Evolutionary conservation across 2,888 invertebrate genomes (phyloP), one percentile per base, ranked within the genome.

Genomic region (Spicauda simplicius): DNA sequence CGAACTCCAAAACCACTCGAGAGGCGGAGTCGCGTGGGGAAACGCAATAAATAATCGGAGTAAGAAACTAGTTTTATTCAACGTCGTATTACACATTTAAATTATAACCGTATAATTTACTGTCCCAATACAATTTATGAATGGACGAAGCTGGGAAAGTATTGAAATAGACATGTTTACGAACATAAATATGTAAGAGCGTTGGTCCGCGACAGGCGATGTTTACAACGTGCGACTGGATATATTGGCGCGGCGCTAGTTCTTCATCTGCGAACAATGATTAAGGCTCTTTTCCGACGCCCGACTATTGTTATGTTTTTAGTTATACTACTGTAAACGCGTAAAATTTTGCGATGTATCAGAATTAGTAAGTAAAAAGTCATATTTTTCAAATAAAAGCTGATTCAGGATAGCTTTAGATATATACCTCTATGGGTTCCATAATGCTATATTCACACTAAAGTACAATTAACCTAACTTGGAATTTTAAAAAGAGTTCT

Each of bases 181-280:
- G 69, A 67, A 72, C 70, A 72, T 75, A 75, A 72, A 72, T 71
- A 74, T 69, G 64, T 64, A 57, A 37, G 19, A 25, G 25, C 56
- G 64, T 37, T 60, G 66, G 67, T 61, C 66, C 76, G 76, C 77
- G 77, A 74, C 74, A 79, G 76, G 73, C 78, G 76, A 78, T 79
- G 80, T 76, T 74, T 72, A 69, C 70, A 69, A 76, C 70, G 71
- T 70, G 66, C 58, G 71, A 74, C 68, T 69, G 59, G 75, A 76
- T 73, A 76, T 73, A 74, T 75, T 66, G 70, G 68, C 67, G 52
- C 41, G 45, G 58, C 64, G 70, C 64, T 66, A 66, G 64, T 68
- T 60, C 52, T 62, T 61, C 68, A 57, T 63, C 41, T 25, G 25
- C 25, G 57, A 45, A 65, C 58, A 57, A 64, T 53, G 41, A 41